A percentile compares a stretch with the other conserved stretches of the same genome.
Conservation (phyloP, 2,797 vertebrate genomes). For the Siniperca obscura region DNA sequence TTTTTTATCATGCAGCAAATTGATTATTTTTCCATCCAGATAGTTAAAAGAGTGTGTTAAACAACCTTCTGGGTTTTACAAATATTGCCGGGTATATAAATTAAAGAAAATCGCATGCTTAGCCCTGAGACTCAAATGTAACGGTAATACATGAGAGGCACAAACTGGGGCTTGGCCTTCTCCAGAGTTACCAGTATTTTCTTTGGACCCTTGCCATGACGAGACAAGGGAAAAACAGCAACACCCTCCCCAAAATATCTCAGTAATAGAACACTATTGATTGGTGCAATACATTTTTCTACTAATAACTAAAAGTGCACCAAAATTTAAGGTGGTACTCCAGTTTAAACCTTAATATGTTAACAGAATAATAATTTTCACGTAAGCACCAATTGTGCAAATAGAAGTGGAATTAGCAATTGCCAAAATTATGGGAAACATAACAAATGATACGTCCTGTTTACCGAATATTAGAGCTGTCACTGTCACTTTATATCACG, state of each 20-base stretch:
- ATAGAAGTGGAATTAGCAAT: too few species aligned
- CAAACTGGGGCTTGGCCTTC: background rate
- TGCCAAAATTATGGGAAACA: too few species aligned
- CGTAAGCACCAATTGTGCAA: too few species aligned
- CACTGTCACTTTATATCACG: background rate
- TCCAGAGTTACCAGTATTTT: background rate
- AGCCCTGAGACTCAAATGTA: background rate
- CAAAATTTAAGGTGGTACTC: background rate
- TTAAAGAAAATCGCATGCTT: background rate
- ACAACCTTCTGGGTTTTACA: constrained; percentile 3
- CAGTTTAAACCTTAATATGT: background rate
- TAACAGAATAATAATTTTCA: too few species aligned
- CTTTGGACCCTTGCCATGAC: background rate
- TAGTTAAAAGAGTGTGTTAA: background rate
- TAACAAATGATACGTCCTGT: background rate
- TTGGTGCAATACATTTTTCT: background rate
- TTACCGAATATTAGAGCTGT: background rate
- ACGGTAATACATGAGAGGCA: background rate
- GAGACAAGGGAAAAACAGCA: background rate
- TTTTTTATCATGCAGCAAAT: background rate
- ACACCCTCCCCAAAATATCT: background rate
- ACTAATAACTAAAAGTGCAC: background rate
- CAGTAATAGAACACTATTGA: background rate
- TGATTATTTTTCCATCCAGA: background rate
- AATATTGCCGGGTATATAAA: background rate